Percentiles rank a stretch among this genome's conserved stretches.
phyloP scores from a whole-genome alignment of 2,888 invertebrate genomes.

The Chymomyza caudatula region DNA sequence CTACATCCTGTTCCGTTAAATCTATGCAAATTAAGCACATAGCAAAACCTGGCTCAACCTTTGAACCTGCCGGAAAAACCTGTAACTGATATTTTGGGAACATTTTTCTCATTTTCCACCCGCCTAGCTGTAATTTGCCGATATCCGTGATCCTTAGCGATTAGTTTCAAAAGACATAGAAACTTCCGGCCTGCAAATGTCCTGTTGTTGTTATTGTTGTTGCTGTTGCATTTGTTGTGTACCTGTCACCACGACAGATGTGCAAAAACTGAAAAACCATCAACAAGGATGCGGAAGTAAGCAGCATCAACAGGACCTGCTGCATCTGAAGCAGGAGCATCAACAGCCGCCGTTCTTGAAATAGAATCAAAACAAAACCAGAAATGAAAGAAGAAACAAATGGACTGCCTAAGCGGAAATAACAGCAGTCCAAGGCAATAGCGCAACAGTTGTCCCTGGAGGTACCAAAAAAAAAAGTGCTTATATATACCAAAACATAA shows the following conservation, averaged over 20 bases:
- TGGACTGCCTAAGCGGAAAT: conserved; percentile 48
- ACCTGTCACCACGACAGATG: conserved; percentile 64
- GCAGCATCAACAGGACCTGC: not conserved
- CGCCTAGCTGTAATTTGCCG: conserved; percentile 50
- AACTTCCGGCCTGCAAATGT: conserved; percentile 52
- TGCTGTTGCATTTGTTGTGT: conserved; percentile 21
- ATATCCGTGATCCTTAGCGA: conserved; percentile 54
- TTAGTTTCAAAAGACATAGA: conserved; percentile 56
- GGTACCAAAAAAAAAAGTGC: not conserved
- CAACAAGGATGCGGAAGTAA: conserved; percentile 58
- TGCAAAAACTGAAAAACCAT: conserved; percentile 33
- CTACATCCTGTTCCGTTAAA: conserved; percentile 35
- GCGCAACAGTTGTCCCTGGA: not conserved
- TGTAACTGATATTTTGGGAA: conserved; percentile 49
- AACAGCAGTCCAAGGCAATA: conserved; percentile 35
- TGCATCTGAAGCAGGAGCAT: not conserved
- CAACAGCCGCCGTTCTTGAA: too few relatives aligned
- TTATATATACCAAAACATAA: not conserved
- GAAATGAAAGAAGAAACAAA: conserved; percentile 33
- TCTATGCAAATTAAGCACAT: conserved; percentile 54
- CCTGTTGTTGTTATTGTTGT: conserved; percentile 17
- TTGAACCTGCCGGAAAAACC: conserved; percentile 28
- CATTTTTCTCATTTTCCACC: conserved; percentile 45
- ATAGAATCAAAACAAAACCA: conserved; percentile 59
- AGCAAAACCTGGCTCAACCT: conserved; percentile 41